These are phyloP conservation scores for Palythoa heliodiscus DNA, from an alignment of 92 coral and sea anemone genomes.

Conservation along the genomic window DNA sequence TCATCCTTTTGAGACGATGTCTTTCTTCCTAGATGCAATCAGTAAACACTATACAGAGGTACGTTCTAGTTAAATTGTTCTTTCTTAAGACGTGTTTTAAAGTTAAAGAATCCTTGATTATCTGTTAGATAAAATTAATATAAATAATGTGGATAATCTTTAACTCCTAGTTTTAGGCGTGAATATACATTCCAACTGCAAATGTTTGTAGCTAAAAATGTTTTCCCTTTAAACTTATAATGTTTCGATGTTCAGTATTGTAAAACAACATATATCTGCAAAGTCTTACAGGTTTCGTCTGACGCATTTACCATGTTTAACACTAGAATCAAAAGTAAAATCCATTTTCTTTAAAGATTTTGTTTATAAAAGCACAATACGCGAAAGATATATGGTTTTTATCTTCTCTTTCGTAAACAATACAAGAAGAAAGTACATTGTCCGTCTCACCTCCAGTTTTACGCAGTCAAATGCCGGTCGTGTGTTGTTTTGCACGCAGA, in stretches of 20 bases:
- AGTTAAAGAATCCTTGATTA: too few species aligned
- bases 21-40: constrained; percentile 77
- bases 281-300: too few species aligned
- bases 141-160: too few species aligned
- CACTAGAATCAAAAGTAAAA: too few species aligned
- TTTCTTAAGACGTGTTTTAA: not conserved
- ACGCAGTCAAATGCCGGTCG: too few species aligned
- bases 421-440: not conserved
- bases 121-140: too few species aligned
- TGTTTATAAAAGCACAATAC: not conserved
- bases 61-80: not conserved
- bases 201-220: too few species aligned
- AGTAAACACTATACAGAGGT: constrained; percentile 97
- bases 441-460: not conserved
- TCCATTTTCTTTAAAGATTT: not conserved
- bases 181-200: not conserved
- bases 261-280: too few species aligned
- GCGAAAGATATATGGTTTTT: not conserved
- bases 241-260: too few species aligned
- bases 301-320: too few species aligned
- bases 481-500: too few species aligned
- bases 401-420: not conserved
- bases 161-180: not conserved
- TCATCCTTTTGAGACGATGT: constrained; percentile 88
- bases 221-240: too few species aligned